These are phyloP conservation scores for Cyprinella venusta DNA, from an alignment of 2,797 vertebrate genomes.

Conservation along the genomic window DNA sequence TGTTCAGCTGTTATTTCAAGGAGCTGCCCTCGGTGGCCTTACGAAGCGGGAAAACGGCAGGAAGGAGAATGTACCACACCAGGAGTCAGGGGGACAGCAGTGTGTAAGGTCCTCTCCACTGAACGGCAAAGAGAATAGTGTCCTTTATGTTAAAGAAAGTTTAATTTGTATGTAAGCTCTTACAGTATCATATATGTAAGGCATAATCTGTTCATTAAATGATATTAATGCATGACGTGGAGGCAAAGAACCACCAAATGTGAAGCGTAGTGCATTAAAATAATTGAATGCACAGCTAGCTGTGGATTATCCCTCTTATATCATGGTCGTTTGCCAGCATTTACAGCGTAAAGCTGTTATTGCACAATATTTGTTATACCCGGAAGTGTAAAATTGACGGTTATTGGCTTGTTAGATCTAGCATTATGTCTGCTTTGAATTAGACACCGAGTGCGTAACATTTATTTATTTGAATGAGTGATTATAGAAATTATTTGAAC, in stretches of 20 bases:
- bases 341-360: background rate
- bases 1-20: conserved; percentile 99
- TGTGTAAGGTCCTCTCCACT: conserved; percentile 87
- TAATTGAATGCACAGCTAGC: background rate
- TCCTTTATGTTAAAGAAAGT: conserved; percentile 3
- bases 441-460: too few species aligned
- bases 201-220: background rate
- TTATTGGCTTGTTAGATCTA: too few species aligned
- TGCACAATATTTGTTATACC: background rate
- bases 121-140: conserved; percentile 34
- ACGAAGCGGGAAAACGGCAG: conserved; percentile 95
- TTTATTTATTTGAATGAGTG: too few species aligned
- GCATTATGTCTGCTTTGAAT: too few species aligned
- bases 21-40: conserved; percentile 94
- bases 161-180: background rate
- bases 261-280: background rate
- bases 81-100: conserved; percentile 96
- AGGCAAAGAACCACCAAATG: background rate
- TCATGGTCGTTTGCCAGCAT: background rate
- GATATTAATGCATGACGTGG: background rate
- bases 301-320: background rate
- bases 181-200: background rate
- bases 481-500: too few species aligned
- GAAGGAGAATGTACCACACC: conserved; percentile 96
- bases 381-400: background rate